These are phyloP conservation scores for Theristicus caerulescens DNA, from an alignment of 2,113 vertebrate genomes.

Conservation along the genomic window DNA sequence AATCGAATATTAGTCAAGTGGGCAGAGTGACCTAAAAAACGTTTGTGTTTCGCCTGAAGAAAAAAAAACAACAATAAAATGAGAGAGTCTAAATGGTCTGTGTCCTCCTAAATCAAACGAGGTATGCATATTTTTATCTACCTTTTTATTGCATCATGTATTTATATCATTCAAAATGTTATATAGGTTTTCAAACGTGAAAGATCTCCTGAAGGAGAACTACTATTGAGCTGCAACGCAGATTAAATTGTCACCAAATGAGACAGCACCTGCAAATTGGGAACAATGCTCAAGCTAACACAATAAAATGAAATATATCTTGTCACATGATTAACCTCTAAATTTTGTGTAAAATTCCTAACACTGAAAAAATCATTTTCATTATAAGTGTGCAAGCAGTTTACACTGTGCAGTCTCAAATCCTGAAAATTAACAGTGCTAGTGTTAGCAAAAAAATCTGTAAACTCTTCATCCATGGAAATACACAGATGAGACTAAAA, in stretches of 20 bases:
- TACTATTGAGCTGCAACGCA: not conserved
- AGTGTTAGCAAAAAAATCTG: not conserved
- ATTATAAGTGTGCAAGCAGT: not conserved
- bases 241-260: not conserved
- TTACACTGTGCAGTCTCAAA: not conserved
- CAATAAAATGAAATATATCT: not conserved
- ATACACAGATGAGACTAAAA: not conserved
- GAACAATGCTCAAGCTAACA: not conserved
- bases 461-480: not conserved
- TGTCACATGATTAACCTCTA: not conserved
- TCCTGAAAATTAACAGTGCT: not conserved
- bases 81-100: not conserved
- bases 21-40: slow-evolving; percentile 95
- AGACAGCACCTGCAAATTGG: not conserved
- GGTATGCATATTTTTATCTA: not conserved
- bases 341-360: not conserved
- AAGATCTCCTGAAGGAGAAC: not conserved
- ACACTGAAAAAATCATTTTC: not conserved
- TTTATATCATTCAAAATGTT: not conserved
- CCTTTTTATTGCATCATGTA: not conserved
- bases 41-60: slow-evolving; percentile 94
- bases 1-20: slow-evolving; percentile 95
- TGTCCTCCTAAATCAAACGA: not conserved
- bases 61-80: not conserved
- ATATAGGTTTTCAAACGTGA: not conserved